Conservation (phyloP, 2,888 invertebrate genomes). For the Conus canariensis region DNA sequence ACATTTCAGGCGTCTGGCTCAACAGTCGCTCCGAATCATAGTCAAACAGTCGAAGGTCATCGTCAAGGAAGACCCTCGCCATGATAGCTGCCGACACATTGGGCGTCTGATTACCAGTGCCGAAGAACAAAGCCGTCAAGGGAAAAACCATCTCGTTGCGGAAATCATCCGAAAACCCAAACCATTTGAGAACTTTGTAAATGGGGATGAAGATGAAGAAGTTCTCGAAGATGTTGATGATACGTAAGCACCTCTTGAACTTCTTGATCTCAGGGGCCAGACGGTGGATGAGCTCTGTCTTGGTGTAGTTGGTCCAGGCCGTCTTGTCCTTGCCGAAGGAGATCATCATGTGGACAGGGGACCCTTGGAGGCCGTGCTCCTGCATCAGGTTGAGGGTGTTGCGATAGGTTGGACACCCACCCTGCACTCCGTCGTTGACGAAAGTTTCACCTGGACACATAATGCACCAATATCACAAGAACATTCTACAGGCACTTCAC, state of each 20-base stretch:
- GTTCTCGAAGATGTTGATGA: slow-evolving; percentile 63
- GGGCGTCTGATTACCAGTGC: slow-evolving; percentile 70
- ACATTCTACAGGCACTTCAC: no score
- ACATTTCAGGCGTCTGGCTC: slow-evolving; percentile 70
- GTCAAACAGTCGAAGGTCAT: slow-evolving; percentile 68
- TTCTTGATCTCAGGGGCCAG: slow-evolving; percentile 62
- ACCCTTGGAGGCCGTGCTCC: slow-evolving; percentile 61
- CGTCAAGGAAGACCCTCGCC: slow-evolving; percentile 69
- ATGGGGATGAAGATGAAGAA: slow-evolving; percentile 69
- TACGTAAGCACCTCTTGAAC: slow-evolving; percentile 62
- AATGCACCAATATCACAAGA: not conserved
- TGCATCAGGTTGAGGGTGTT: slow-evolving; percentile 66
- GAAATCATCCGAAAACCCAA: slow-evolving; percentile 68
- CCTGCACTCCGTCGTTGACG: slow-evolving; percentile 68
- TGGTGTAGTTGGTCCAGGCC: slow-evolving; percentile 69
- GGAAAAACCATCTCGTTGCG: slow-evolving; percentile 69
- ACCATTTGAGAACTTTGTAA: slow-evolving; percentile 61
- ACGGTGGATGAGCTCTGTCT: slow-evolving; percentile 59
- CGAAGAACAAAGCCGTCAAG: slow-evolving; percentile 70
- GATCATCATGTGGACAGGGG: slow-evolving; percentile 67
- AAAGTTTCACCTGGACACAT: slow-evolving; percentile 48
- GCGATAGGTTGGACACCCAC: slow-evolving; percentile 65
- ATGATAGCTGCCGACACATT: slow-evolving; percentile 69
- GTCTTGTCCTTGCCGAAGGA: slow-evolving; percentile 67
- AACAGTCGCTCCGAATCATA: slow-evolving; percentile 64